phyloP scores from a whole-genome alignment of 2,113 vertebrate genomes.

The Albula goreensis region DNA sequence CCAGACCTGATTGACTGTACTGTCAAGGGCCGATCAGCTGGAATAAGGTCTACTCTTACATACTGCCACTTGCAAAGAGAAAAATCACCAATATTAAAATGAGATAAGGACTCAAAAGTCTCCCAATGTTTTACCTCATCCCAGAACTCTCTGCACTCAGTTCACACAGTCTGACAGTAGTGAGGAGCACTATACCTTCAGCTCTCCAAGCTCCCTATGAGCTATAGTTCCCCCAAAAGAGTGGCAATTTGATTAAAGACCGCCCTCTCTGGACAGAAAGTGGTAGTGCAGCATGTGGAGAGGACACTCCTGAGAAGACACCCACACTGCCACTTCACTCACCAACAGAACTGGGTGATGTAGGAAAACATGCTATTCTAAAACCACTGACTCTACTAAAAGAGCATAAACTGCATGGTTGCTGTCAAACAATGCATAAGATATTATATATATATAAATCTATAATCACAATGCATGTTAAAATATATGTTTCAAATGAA shows the following conservation, averaged over 20 bases:
- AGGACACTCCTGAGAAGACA: neutral
- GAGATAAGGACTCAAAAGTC: neutral
- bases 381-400: too few species aligned
- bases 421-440: too few species aligned
- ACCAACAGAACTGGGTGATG: neutral
- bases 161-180: neutral
- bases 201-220: neutral
- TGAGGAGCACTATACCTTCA: neutral
- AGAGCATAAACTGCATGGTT: too few species aligned
- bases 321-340: neutral
- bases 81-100: neutral
- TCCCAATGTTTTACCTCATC: neutral
- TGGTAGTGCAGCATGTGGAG: neutral
- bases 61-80: neutral
- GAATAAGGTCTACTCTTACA: neutral
- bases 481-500: too few species aligned
- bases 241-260: neutral
- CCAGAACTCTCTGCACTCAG: neutral
- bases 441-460: too few species aligned
- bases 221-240: neutral
- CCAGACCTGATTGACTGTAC: neutral
- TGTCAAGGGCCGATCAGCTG: neutral
- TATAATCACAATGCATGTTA: too few species aligned
- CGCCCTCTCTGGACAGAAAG: neutral
- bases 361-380: too few species aligned